Base-by-base conservation (phyloP, 2,113 vertebrate species). In the Nothoprocta pentlandii region DNA sequence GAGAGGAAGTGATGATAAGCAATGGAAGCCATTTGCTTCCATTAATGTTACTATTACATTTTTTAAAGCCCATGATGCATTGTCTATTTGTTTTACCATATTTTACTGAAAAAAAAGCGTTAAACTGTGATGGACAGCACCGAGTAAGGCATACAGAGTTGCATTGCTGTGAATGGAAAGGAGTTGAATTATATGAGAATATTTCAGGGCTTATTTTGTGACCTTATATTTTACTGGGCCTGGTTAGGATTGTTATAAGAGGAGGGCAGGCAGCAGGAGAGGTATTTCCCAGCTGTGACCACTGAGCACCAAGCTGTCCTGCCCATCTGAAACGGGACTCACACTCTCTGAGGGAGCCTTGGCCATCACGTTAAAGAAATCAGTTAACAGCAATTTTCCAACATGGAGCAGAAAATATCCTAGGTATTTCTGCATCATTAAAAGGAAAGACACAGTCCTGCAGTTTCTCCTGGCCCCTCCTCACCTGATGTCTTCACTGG, bases 391-490 rank as follows among this genome's bases (percentile, higher is more conserved):
- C 44, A 54, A 36, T 76, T 91, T 80, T 87, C 28, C 49, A 89
- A 10, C 20, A 19, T 0, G 0, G 12, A 36, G 16, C 30, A 85
- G 69, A 76, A 73, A 14, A 11, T 1, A 67, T 0, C 2, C 0
- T 19, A 34, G 4, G 1, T 42, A 23, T 71, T 89, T 91, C 58
- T 71, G 26, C 17, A 68, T 16, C 9, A 16, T 59, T 70, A 59
- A 56, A 36, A 49, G 74, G 62, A 64, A 74, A 44, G 6, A 39
- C 14, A 34, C 2, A 2, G 16, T 36, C 9, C 22, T 26, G 23
- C 26, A 46, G 7, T 5, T 16, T 22, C 42, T 89, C 49, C 70
- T 91, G 66, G 32, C 25, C 62, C 61, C 32, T 34, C 22, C 34
- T 28, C 21, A 2, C 6, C 30, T 59, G 22, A 20, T 69, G 41